Evolutionary conservation across 2,797 vertebrate genomes (phyloP).

Genomic region (Gila robusta): DNA sequence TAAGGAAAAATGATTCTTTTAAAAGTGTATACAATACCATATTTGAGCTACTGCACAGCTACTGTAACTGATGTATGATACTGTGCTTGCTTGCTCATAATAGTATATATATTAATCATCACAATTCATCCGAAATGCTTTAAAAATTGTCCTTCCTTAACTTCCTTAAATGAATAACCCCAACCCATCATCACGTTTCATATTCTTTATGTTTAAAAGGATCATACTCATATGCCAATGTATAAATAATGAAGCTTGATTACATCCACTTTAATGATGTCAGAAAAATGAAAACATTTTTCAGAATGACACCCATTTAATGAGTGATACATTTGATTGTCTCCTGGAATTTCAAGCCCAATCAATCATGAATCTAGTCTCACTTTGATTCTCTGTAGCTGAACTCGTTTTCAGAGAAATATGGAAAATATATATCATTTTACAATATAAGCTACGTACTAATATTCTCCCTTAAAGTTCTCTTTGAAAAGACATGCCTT

Average conservation of each 20-base stretch:
- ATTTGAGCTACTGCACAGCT: not conserved
- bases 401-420: not conserved
- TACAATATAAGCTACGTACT: not conserved
- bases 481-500: not conserved
- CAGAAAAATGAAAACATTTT: not conserved
- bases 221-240: not conserved
- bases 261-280: not conserved
- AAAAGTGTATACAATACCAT: not conserved
- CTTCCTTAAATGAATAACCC: not conserved
- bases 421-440: not conserved
- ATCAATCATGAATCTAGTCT: not conserved
- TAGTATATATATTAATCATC: not conserved
- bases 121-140: not conserved
- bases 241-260: not conserved
- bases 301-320: not conserved
- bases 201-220: not conserved
- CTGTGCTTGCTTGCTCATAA: not conserved
- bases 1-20: too few species aligned
- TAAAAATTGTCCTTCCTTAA: not conserved
- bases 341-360: not conserved
- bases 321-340: not conserved
- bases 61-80: not conserved
- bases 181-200: not conserved
- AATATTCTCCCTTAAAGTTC: not conserved
- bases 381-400: too few species aligned